Base-by-base conservation (phyloP, 2,888 invertebrate species). In the Rhamphomyia laevipes region DNA sequence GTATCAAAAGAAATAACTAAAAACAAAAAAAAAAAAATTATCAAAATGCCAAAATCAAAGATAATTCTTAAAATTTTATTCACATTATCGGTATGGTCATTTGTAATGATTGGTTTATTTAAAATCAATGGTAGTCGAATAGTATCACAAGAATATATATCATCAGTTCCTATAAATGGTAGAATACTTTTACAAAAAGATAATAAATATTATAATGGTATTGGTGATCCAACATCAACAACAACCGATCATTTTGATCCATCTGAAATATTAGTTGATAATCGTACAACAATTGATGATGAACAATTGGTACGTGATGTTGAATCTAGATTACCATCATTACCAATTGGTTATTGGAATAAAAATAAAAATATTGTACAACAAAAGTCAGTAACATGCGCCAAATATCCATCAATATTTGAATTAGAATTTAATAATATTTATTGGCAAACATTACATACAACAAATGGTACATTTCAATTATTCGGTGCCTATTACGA, bases 391-490 rank as follows among this genome's bases (percentile, higher is more conserved):
- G 75, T 73, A 3, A 76, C 80, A 52, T 90, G 90, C 71, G 86
- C 88, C 51, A 81, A 84, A 56, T 89, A 88, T 67, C 93, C 93
- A 1, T 86, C 83, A 51, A 82, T 92, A 57, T 91, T 86, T 70
- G 93, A 93, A 62, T 73, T 93, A 54, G 88, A 93, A 67, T 93
- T 90, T 73, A 91, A 91, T 72, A 93, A 93, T 66, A 80, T 89
- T 48, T 92, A 92, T 69, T 93, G 93, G 93, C 93, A 93, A 72
- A 86, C 85, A 45, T 65, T 91, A 64, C 78, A 79, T 57, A 82
- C 87, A 7, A 77, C 79, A 37, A 86, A 90, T 60, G 90, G 91
- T n/a, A 88, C 89, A 2, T 92, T 92, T 64, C 89, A 91, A 66
- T 71, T 93, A 18, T 92, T 84, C 67, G 91, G 90, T 11, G 93